Conservation (phyloP, 2,797 vertebrate genomes). For the Hapalemur alaotrensis region DNA sequence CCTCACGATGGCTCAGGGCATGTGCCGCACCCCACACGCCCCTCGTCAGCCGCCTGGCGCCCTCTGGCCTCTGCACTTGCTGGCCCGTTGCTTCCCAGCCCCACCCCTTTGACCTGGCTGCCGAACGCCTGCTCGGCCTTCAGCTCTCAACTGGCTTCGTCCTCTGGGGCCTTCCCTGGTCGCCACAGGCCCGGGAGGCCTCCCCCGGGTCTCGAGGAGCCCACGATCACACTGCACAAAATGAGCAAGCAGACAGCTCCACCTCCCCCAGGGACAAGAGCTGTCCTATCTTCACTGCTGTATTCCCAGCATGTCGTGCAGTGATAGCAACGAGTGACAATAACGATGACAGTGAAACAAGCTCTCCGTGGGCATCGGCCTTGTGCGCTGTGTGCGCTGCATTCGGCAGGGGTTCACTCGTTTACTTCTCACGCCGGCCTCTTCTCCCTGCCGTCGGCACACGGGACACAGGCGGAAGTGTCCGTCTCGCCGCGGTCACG, state of each 20-base stretch:
- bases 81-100: background rate
- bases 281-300: background rate
- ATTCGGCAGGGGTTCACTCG: background rate
- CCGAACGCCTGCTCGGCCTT: background rate
- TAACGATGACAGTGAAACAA: too few relatives aligned
- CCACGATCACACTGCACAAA: background rate
- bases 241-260: background rate
- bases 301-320: background rate
- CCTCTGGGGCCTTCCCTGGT: background rate
- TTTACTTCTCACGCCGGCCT: background rate
- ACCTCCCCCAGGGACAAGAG: background rate
- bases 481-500: rapidly evolving
- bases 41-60: background rate
- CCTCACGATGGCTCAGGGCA: background rate
- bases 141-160: background rate
- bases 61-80: background rate
- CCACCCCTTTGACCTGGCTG: background rate
- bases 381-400: background rate
- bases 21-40: rapidly evolving
- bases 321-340: background rate
- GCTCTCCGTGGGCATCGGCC: background rate
- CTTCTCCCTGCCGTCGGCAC: background rate
- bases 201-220: background rate
- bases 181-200: background rate
- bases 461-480: background rate